Evolutionary conservation across 1,140 invertebrate species (phyloP).

Genomic region (Drosophila baimaii): DNA sequence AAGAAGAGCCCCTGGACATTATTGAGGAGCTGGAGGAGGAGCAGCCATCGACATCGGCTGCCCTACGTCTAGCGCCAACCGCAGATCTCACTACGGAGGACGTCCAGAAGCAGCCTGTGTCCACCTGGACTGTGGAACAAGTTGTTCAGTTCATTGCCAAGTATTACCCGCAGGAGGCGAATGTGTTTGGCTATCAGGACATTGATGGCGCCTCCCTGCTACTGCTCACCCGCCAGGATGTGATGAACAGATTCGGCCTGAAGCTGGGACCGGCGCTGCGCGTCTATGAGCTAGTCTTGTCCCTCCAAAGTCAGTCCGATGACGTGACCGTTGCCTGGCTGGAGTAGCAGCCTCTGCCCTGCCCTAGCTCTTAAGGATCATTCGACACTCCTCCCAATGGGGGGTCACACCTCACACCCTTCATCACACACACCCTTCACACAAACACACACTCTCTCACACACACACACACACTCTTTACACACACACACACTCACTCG

Average conservation of each 20-base stretch:
- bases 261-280: constrained; percentile 77
- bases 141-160: constrained; percentile 59
- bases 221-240: constrained; percentile 71
- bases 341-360: constrained; percentile 30
- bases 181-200: constrained; percentile 67
- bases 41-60: no score
- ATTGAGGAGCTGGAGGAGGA: no score
- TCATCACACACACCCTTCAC: no score
- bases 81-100: not conserved
- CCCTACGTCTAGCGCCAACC: no score
- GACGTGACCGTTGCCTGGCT: constrained; percentile 54
- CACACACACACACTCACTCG: not conserved
- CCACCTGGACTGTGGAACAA: constrained; percentile 68
- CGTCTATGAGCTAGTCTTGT: constrained; percentile 65
- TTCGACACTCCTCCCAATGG: no score
- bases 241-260: constrained; percentile 69
- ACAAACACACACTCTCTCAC: no score
- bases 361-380: constrained; percentile 14
- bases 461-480: no score
- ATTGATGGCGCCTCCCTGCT: constrained; percentile 77
- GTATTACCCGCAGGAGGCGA: constrained; percentile 69
- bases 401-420: no score
- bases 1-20: no score
- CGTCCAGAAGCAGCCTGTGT: constrained; percentile 18
- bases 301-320: constrained; percentile 58